These are phyloP conservation scores for Podarcis siculus DNA, from an alignment of 2,797 vertebrate genomes.

Conservation along the genomic window DNA sequence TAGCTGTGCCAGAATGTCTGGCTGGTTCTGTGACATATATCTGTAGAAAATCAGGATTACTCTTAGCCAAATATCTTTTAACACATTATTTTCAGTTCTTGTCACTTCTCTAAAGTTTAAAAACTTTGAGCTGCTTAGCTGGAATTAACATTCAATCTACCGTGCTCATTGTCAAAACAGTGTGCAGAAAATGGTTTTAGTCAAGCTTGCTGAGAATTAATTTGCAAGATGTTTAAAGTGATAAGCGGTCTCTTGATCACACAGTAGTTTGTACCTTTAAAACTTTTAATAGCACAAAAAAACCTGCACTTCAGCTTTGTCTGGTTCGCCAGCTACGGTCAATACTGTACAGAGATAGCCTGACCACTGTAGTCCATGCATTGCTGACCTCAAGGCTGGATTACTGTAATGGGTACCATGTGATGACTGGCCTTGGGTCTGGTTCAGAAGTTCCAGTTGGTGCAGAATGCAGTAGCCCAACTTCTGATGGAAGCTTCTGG, in stretches of 20 bases:
- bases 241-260: not conserved
- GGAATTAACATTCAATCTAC: not conserved
- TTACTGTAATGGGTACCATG: no score
- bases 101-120: slow-evolving; percentile 19
- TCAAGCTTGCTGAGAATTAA: slow-evolving; percentile 8
- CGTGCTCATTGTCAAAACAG: not conserved
- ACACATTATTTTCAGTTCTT: slow-evolving; percentile 7
- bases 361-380: no score
- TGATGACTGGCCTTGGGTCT: no score
- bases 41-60: not conserved
- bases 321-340: no score
- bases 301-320: no score
- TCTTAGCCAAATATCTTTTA: slow-evolving; percentile 12
- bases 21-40: not conserved
- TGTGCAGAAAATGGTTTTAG: not conserved
- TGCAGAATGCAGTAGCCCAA: no score
- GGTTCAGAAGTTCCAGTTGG: no score
- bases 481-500: no score
- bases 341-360: no score
- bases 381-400: no score
- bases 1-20: not conserved
- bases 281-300: not conserved
- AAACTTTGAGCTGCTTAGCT: not conserved
- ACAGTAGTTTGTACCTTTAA: not conserved
- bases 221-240: not conserved